A percentile compares a stretch with the other conserved stretches of the same genome.
Conservation (phyloP, 2,113 vertebrate genomes). For the Eulemur macaco region DNA sequence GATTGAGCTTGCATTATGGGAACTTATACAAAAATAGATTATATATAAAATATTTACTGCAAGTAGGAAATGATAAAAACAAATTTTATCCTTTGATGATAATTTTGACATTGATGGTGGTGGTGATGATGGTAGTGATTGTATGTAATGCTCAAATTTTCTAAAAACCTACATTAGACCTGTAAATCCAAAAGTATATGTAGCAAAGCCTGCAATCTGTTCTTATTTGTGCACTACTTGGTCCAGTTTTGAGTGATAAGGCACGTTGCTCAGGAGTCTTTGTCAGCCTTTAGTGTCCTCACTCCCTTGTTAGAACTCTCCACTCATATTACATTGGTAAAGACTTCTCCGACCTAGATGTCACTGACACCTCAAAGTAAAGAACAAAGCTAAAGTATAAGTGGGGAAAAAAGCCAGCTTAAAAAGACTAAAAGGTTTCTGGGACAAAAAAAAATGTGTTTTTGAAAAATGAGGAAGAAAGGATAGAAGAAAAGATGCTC, state of each 20-base stretch:
- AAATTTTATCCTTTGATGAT: neutral
- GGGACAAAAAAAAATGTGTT: neutral
- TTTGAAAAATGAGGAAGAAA: neutral
- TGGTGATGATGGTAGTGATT: neutral
- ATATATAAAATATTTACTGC: neutral
- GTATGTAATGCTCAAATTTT: neutral
- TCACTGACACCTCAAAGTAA: slow-evolving; percentile 23
- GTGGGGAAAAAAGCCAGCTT: neutral
- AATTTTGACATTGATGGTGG: neutral
- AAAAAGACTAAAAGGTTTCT: slow-evolving; percentile 10
- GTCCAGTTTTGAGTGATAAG: neutral
- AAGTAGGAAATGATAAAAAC: neutral
- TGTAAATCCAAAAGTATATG: neutral
- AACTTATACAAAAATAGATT: neutral
- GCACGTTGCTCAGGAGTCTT: neutral
- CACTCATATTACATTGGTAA: neutral
- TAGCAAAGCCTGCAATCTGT: neutral
- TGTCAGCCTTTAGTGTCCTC: neutral
- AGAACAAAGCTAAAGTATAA: slow-evolving; percentile 18
- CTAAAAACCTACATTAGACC: neutral
- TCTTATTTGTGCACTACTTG: neutral
- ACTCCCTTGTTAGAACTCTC: neutral
- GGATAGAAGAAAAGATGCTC: neutral
- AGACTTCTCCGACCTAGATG: slow-evolving; percentile 25
- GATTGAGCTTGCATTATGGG: neutral